Evolutionary conservation across 2,888 invertebrate genomes (phyloP).

Genomic region (Eledona agricola): DNA sequence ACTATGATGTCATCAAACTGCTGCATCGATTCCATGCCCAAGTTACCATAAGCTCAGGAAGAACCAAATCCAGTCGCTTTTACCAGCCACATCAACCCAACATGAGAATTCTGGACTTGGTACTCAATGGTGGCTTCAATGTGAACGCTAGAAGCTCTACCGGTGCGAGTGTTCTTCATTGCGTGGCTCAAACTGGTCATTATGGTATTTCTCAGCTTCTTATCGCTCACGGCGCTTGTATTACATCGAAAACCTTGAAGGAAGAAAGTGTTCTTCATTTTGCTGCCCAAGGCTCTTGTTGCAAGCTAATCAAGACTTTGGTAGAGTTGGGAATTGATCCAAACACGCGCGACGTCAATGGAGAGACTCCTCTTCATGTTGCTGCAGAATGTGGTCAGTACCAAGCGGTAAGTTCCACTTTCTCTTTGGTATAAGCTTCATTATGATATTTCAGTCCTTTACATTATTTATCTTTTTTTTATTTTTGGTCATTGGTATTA

Average conservation of each 20-base stretch:
- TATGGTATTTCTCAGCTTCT: background rate
- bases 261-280: background rate
- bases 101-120: background rate
- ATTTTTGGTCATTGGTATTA: no score
- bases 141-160: background rate
- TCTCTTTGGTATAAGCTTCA: no score
- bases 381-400: no score
- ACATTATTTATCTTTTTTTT: no score
- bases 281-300: background rate
- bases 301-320: background rate
- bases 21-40: constrained; percentile 2
- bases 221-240: background rate
- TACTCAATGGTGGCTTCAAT: background rate
- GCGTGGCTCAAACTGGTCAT: constrained; percentile 1
- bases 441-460: no score
- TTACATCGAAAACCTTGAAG: background rate
- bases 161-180: background rate
- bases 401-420: no score
- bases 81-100: constrained; percentile 4
- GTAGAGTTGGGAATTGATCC: background rate
- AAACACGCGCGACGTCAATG: background rate
- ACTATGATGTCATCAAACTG: background rate
- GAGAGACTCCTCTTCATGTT: no score
- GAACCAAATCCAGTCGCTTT: background rate
- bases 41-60: background rate